Evolutionary conservation across 2,888 invertebrate species (phyloP).

Genomic region (Dimorphilus gyrociliatus): DNA sequence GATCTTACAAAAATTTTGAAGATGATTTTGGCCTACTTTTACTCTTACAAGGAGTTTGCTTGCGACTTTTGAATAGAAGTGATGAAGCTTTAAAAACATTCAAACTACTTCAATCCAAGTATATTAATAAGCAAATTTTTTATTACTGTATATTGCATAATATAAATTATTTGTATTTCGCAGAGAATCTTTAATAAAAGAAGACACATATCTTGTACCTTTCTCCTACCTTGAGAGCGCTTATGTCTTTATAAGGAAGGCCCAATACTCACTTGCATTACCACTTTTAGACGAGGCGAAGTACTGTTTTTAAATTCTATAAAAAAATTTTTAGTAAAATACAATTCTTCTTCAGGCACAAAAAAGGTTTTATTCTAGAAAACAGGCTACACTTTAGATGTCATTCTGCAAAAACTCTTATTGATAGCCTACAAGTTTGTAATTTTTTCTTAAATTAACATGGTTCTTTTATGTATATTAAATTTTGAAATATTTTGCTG

Average conservation of each 20-base stretch:
- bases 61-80: conserved; percentile 61
- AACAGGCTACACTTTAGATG: conserved; percentile 75
- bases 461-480: too few species aligned
- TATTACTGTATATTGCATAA: too few species aligned
- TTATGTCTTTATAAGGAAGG: conserved; percentile 54
- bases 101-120: background rate
- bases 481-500: too few species aligned
- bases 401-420: conserved; percentile 52
- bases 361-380: conserved; percentile 71
- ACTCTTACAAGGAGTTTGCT: conserved; percentile 63
- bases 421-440: too few species aligned
- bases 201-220: conserved; percentile 67
- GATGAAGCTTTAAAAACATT: too few species aligned
- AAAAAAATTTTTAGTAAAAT: too few species aligned
- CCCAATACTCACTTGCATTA: conserved; percentile 51
- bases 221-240: conserved; percentile 73
- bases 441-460: too few species aligned
- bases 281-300: conserved; percentile 62
- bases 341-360: conserved; percentile 53
- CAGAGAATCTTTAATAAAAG: too few species aligned
- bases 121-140: too few species aligned
- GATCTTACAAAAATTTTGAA: too few species aligned
- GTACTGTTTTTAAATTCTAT: too few species aligned
- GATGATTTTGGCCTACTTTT: conserved; percentile 50
- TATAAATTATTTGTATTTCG: too few species aligned